Evolutionary conservation across 2,888 invertebrate species (phyloP).

Genomic region (Arctia plantaginis): DNA sequence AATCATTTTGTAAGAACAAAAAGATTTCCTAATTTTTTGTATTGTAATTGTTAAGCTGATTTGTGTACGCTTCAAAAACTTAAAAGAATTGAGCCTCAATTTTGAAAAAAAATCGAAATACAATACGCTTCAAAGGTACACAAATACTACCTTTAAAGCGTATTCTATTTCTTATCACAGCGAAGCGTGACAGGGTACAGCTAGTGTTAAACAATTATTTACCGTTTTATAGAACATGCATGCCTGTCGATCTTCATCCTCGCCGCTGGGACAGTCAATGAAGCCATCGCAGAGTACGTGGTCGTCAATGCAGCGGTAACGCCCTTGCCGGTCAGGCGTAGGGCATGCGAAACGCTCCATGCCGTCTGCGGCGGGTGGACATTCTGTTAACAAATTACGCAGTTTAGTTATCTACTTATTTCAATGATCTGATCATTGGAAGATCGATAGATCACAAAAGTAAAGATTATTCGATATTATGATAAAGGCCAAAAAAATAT

Average conservation of each 20-base stretch:
- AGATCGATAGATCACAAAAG: too few species aligned
- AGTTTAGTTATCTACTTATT: background rate
- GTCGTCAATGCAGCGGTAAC: slow-evolving; percentile 98
- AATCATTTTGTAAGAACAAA: background rate
- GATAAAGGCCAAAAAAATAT: too few species aligned
- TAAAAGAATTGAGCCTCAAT: too few species aligned
- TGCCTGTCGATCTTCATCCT: slow-evolving; percentile 96
- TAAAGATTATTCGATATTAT: too few species aligned
- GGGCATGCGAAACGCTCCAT: slow-evolving; percentile 98
- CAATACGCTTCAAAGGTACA: too few species aligned
- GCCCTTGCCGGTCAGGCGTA: slow-evolving; percentile 95
- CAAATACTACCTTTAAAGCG: background rate
- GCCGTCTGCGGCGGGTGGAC: slow-evolving; percentile 96
- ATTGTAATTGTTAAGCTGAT: too few species aligned
- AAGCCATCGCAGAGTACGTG: slow-evolving; percentile 98
- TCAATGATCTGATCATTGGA: background rate
- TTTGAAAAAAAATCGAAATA: too few species aligned
- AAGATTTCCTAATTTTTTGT: background rate
- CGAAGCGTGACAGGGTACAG: too few species aligned
- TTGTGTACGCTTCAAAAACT: too few species aligned
- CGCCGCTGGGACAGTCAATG: slow-evolving; percentile 96
- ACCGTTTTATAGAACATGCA: slow-evolving; percentile 99
- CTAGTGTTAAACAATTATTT: slow-evolving; percentile 48
- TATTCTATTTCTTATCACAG: too few species aligned
- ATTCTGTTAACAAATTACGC: slow-evolving; percentile 87